phyloP scores from a whole-genome alignment of 2,888 invertebrate species.

The Drosophila monieri region DNA sequence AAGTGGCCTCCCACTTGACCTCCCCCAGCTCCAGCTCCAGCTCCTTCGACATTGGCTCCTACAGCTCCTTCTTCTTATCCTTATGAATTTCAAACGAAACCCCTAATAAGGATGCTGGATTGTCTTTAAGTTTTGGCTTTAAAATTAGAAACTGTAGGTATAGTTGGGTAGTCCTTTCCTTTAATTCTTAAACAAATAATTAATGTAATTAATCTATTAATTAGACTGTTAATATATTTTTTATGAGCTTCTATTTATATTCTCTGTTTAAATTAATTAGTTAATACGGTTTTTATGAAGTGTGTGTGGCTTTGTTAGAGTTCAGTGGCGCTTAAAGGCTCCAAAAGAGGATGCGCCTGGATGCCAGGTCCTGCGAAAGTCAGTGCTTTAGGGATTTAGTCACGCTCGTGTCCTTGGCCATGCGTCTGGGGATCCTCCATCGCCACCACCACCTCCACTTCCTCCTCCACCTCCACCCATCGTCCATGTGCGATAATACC shows the following conservation, averaged over 20 bases:
- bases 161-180: too few species aligned
- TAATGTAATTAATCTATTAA: too few species aligned
- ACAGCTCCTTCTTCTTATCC: constrained; percentile 1
- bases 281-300: neutral
- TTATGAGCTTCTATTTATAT: neutral
- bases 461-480: too few species aligned
- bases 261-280: neutral
- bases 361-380: constrained; percentile 50
- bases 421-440: neutral
- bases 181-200: too few species aligned
- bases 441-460: neutral
- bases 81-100: neutral
- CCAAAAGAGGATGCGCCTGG: constrained; percentile 24
- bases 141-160: neutral
- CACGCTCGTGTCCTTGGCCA: constrained; percentile 49
- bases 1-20: constrained; percentile 2
- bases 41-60: neutral
- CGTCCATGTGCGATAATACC: constrained; percentile 41
- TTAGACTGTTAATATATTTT: too few species aligned
- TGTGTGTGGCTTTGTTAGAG: constrained; percentile 17
- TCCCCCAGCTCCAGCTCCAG: neutral
- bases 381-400: constrained; percentile 53
- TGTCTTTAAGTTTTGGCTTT: neutral
- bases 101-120: neutral
- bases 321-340: constrained; percentile 29